These are phyloP conservation scores for Gallinago nigripennis DNA, from an alignment of 2,797 vertebrate genomes.

Conservation along the genomic window DNA sequence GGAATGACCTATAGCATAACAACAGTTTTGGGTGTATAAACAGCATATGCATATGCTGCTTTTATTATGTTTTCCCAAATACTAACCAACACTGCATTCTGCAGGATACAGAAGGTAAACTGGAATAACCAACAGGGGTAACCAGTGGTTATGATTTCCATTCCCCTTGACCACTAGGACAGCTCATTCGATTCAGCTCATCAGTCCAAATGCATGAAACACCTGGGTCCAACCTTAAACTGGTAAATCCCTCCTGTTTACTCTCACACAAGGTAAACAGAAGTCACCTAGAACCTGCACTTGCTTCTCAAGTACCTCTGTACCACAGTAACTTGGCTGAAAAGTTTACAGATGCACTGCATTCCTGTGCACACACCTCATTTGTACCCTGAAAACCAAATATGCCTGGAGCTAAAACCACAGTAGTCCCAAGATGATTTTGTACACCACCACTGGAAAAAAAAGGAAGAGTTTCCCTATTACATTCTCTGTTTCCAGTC, in stretches of 20 bases:
- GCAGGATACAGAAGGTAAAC: not conserved
- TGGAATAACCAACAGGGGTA: not conserved
- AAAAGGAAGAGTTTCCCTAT: not conserved
- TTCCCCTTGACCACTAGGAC: not conserved
- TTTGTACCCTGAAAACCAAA: not conserved
- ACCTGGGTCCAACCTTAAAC: not conserved
- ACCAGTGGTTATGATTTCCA: not conserved
- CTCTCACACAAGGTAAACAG: fast-evolving
- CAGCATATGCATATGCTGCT: fast-evolving
- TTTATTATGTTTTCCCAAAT: not conserved
- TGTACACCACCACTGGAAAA: not conserved
- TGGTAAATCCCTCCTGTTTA: not conserved
- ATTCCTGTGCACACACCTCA: not conserved
- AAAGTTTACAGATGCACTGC: not conserved
- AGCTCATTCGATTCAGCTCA: not conserved
- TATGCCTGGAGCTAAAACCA: not conserved
- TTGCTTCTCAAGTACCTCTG: not conserved
- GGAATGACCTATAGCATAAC: not conserved
- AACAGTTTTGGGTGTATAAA: not conserved
- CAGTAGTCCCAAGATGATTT: not conserved
- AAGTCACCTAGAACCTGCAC: not conserved
- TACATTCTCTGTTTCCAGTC: not conserved
- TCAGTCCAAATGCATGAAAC: not conserved
- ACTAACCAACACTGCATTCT: not conserved
- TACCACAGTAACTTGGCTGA: not conserved